Percentiles rank a stretch among this genome's conserved stretches.
These are phyloP conservation scores for Chironomus tepperi DNA, from an alignment of 1,140 invertebrate species.

Conservation along the genomic window DNA sequence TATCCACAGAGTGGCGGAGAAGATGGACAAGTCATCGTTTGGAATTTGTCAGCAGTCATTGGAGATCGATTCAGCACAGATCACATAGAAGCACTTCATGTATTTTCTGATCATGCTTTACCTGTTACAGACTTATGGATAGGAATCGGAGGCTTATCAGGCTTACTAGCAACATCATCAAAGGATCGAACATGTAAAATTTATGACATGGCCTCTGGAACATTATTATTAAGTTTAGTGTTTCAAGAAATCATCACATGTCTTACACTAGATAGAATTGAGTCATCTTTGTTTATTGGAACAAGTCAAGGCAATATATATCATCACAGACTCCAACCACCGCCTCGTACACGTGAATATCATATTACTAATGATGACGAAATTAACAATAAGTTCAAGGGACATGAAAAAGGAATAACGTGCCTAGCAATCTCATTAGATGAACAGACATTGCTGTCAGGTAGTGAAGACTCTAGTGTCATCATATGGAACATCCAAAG, in stretches of 20 bases:
- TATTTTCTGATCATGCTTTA: conserved; percentile 64
- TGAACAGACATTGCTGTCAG: conserved; percentile 59
- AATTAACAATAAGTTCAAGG: conserved; percentile 43
- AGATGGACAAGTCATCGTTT: conserved; percentile 75
- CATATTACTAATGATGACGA: conserved; percentile 47
- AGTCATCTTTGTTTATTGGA: conserved; percentile 66
- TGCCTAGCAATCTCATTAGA: conserved; percentile 62
- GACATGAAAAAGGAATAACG: conserved; percentile 58
- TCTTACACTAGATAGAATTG: conserved; percentile 58
- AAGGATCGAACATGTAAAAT: conserved; percentile 73
- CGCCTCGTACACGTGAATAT: conserved; percentile 54
- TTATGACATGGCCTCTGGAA: conserved; percentile 61
- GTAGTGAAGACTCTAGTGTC: conserved; percentile 60
- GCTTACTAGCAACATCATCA: conserved; percentile 65
- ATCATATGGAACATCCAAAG: conserved; percentile 72
- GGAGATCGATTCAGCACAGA: conserved; percentile 41
- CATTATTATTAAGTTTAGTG: conserved; percentile 59
- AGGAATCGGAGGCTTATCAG: conserved; percentile 50
- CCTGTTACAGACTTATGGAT: conserved; percentile 67
- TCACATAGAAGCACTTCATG: conserved; percentile 51
- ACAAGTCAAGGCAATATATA: conserved; percentile 58
- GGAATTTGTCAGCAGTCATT: conserved; percentile 47
- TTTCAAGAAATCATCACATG: conserved; percentile 62
- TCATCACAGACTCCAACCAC: conserved; percentile 53
- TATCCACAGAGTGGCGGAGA: conserved; percentile 53